Evolutionary conservation across 2,113 vertebrate genomes (phyloP).

Genomic region (Notarius quadriscutis): DNA sequence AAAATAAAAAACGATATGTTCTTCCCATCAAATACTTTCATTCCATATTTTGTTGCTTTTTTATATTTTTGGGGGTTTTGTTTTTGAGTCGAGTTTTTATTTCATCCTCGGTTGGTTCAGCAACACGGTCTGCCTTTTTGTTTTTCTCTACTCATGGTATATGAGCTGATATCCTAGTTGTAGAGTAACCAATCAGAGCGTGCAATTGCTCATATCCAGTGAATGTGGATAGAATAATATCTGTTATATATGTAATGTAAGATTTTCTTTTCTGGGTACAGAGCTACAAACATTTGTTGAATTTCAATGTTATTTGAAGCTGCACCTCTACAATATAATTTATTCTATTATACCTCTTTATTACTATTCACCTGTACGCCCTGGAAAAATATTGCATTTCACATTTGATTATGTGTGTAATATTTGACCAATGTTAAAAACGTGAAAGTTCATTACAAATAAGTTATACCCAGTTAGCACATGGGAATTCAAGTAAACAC

Average conservation of each 20-base stretch:
- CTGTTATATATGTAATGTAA: background rate
- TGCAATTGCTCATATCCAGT: too few species aligned
- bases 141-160: too few species aligned
- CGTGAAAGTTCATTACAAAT: background rate
- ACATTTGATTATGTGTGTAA: background rate
- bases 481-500: background rate
- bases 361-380: background rate
- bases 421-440: background rate
- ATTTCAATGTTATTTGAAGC: background rate
- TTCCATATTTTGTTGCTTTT: too few species aligned
- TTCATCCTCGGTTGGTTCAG: too few species aligned
- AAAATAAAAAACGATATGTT: too few species aligned
- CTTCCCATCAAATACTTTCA: too few species aligned
- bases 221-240: background rate
- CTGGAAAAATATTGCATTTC: background rate
- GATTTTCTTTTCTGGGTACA: background rate
- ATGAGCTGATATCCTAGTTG: too few species aligned
- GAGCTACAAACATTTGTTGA: background rate
- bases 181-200: too few species aligned
- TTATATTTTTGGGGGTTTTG: too few species aligned
- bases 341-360: background rate
- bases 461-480: background rate
- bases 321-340: background rate
- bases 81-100: too few species aligned
- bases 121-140: too few species aligned